These are phyloP conservation scores for Zaprionus davidi DNA, from an alignment of 1,140 invertebrate genomes.

Conservation along the genomic window DNA sequence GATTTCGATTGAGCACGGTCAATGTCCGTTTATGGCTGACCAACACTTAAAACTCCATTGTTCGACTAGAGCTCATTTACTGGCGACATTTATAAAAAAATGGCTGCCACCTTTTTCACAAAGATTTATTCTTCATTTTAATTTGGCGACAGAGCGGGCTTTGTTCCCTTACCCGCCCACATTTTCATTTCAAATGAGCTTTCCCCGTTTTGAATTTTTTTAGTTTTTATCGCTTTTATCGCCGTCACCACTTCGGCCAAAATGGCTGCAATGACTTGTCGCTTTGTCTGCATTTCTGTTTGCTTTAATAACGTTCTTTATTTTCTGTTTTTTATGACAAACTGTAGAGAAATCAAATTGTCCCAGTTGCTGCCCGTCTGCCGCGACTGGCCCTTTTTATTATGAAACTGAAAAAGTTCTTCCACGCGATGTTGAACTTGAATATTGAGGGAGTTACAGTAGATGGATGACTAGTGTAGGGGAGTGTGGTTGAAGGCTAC, in stretches of 20 bases:
- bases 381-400: slow-evolving; percentile 24
- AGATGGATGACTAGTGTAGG: neutral
- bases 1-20: neutral
- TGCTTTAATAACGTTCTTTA: slow-evolving; percentile 77
- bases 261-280: slow-evolving; percentile 71
- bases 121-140: slow-evolving; percentile 30
- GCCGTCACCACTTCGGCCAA: slow-evolving; percentile 66
- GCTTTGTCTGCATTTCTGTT: slow-evolving; percentile 78
- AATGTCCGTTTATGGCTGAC: slow-evolving; percentile 2
- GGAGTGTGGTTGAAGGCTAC: neutral
- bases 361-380: slow-evolving; percentile 23
- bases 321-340: slow-evolving; percentile 22
- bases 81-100: slow-evolving; percentile 28
- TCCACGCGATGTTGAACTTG: slow-evolving; percentile 45
- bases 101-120: slow-evolving; percentile 61
- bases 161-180: neutral
- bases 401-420: slow-evolving; percentile 45
- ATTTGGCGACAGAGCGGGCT: neutral
- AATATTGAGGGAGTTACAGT: slow-evolving; percentile 17
- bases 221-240: slow-evolving; percentile 26
- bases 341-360: slow-evolving; percentile 43
- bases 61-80: neutral
- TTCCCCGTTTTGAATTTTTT: slow-evolving; percentile 3
- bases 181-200: slow-evolving; percentile 1
- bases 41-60: slow-evolving; percentile 22